Percentiles rank a stretch among this genome's conserved stretches.
phyloP scores from a whole-genome alignment of 2,797 vertebrate species.

The Catostomus latipinnis region DNA sequence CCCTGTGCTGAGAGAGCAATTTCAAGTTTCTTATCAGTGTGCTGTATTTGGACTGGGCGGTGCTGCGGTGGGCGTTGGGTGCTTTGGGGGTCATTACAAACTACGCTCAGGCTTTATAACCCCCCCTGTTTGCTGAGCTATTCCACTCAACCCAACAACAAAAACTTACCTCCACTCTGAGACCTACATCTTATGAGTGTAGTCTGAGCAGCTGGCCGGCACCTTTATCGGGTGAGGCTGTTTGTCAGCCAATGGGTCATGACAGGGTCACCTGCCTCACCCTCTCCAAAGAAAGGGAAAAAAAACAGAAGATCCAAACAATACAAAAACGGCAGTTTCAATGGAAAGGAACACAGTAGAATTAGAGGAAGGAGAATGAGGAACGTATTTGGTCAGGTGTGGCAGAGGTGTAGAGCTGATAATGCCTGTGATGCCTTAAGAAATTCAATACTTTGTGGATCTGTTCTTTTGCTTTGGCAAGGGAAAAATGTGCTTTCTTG shows the following conservation, averaged over 20 bases:
- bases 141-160: conserved; percentile 62
- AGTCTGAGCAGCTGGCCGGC: conserved; percentile 72
- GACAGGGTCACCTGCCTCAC: conserved; percentile 69
- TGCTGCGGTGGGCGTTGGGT: conserved; percentile 51
- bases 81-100: conserved; percentile 65
- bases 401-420: conserved; percentile 60
- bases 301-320: conserved; percentile 65
- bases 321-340: conserved; percentile 61
- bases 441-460: conserved; percentile 36
- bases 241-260: conserved; percentile 77
- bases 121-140: conserved; percentile 84
- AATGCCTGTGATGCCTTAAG: conserved; percentile 34
- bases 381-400: conserved; percentile 82
- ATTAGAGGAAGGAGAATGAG: conserved; percentile 69
- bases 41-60: conserved; percentile 70
- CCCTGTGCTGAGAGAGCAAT: conserved; percentile 37
- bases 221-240: conserved; percentile 82
- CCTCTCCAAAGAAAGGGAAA: conserved; percentile 62
- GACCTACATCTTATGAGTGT: conserved; percentile 79
- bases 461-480: background rate
- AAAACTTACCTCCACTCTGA: conserved; percentile 66
- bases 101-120: conserved; percentile 83
- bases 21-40: conserved; percentile 74
- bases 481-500: conserved; percentile 38
- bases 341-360: conserved; percentile 61